These are phyloP conservation scores for Aphidius gifuensis DNA, from an alignment of 1,140 invertebrate species.

Conservation along the genomic window DNA sequence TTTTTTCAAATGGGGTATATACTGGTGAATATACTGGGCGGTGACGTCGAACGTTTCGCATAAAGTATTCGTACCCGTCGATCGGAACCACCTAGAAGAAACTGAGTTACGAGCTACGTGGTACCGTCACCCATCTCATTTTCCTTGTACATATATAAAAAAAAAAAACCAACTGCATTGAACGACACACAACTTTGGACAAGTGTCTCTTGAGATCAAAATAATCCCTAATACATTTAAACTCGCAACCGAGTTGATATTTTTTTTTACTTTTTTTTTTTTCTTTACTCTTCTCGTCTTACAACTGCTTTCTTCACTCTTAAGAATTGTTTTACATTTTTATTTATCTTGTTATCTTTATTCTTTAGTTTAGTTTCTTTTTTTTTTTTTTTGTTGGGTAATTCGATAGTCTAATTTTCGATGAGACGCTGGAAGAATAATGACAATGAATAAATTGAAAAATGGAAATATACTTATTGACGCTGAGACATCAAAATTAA, in stretches of 20 bases:
- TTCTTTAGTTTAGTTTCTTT: neutral
- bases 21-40: constrained; percentile 19
- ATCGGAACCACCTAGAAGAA: constrained; percentile 33
- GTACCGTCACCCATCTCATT: constrained; percentile 26
- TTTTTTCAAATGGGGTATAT: constrained; percentile 11
- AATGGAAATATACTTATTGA: neutral
- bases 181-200: neutral
- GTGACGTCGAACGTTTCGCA: constrained; percentile 45
- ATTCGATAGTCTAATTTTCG: neutral
- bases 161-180: neutral
- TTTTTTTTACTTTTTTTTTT: neutral
- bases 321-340: neutral
- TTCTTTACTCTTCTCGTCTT: neutral
- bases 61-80: constrained; percentile 49
- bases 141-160: constrained; percentile 16
- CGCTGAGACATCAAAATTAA: neutral
- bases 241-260: constrained; percentile 5
- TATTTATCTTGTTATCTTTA: neutral
- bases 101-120: constrained; percentile 43
- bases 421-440: constrained; percentile 7
- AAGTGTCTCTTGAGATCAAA: constrained; percentile 17
- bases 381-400: neutral
- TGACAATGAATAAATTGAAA: neutral
- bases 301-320: neutral
- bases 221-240: constrained; percentile 20